phyloP scores from a whole-genome alignment of 2,113 vertebrate species.

The Lepus americanus region DNA sequence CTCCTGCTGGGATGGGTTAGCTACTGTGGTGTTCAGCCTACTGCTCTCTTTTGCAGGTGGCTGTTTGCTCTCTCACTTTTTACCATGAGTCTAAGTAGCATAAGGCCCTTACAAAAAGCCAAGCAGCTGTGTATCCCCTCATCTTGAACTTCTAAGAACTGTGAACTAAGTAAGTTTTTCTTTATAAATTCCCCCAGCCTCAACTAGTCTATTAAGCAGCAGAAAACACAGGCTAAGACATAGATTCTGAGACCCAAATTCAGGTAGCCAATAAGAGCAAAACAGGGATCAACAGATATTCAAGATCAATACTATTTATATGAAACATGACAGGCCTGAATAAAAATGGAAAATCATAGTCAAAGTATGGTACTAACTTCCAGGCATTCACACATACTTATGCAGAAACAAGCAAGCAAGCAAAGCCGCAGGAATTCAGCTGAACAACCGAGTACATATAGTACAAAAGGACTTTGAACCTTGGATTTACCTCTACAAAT shows the following conservation, averaged over 20 bases:
- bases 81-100: too few species aligned
- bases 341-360: not conserved
- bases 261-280: not conserved
- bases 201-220: too few species aligned
- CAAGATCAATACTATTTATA: not conserved
- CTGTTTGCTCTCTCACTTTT: too few species aligned
- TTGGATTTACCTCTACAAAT: constrained; percentile 12
- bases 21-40: too few species aligned
- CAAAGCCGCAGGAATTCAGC: not conserved
- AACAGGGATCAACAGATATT: not conserved
- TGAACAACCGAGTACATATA: not conserved
- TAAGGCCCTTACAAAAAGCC: too few species aligned
- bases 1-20: too few species aligned
- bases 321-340: not conserved
- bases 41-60: too few species aligned
- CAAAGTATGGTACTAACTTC: not conserved
- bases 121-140: too few species aligned
- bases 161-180: too few species aligned
- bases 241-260: not conserved
- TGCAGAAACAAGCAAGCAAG: constrained; percentile 22
- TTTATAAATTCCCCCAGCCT: too few species aligned
- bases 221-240: too few species aligned
- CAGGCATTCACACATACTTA: not conserved
- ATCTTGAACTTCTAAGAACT: too few species aligned
- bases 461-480: not conserved